These are phyloP conservation scores for Puma concolor DNA, from an alignment of 2,113 vertebrate species.

Conservation along the genomic window DNA sequence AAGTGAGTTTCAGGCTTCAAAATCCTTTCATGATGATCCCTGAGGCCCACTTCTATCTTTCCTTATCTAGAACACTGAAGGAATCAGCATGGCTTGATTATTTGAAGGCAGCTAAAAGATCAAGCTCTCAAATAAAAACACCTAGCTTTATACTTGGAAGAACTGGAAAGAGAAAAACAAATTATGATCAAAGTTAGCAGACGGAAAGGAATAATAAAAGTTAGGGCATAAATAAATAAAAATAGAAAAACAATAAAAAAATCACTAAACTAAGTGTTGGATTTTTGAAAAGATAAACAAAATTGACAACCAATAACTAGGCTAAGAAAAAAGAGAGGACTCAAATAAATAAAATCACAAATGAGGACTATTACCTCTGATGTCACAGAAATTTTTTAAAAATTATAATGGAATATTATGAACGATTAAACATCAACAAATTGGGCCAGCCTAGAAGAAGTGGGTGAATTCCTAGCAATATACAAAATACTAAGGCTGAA, in stretches of 20 bases:
- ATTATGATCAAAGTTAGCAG: neutral
- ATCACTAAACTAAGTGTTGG: neutral
- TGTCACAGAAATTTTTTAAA: neutral
- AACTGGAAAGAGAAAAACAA: neutral
- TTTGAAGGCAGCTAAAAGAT: neutral
- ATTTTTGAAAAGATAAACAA: neutral
- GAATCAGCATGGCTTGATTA: neutral
- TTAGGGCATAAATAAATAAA: neutral
- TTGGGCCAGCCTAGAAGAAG: neutral
- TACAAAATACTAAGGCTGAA: neutral
- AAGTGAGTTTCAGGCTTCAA: neutral
- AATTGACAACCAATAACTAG: neutral
- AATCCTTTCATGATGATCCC: neutral
- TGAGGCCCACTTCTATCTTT: neutral
- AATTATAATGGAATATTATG: neutral
- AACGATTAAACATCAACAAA: neutral
- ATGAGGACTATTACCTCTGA: neutral
- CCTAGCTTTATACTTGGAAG: neutral
- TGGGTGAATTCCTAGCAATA: neutral
- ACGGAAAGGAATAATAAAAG: neutral
- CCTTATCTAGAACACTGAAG: neutral
- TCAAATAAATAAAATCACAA: neutral
- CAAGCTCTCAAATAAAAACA: neutral
- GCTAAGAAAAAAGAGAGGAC: neutral
- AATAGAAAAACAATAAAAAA: neutral